Conservation (phyloP, 2,113 vertebrate genomes). For the Forbesichthys papilliferus region DNA sequence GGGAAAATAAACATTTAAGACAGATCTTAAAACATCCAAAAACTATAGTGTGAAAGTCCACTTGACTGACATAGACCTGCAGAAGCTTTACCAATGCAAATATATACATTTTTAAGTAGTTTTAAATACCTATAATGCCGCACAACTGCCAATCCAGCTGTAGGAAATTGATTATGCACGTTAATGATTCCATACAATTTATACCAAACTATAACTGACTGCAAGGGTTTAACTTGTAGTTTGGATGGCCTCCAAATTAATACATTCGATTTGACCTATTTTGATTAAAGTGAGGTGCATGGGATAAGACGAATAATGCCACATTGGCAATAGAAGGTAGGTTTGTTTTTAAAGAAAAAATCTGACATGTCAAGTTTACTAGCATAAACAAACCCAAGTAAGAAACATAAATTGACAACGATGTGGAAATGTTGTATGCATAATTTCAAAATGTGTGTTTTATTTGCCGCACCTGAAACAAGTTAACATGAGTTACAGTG, state of each 20-base stretch:
- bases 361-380: too few species aligned
- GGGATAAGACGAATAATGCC: not conserved
- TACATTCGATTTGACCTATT: not conserved
- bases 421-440: too few species aligned
- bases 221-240: not conserved
- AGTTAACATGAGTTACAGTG: not conserved
- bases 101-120: conserved; percentile 24
- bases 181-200: not conserved
- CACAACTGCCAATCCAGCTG: conserved; percentile 20
- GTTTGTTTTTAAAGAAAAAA: too few species aligned
- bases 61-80: conserved; percentile 25
- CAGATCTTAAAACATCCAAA: conserved; percentile 30
- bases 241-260: not conserved
- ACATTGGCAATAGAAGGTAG: not conserved
- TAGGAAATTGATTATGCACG: not conserved
- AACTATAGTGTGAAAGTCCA: conserved; percentile 15
- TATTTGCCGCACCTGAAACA: too few species aligned
- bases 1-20: conserved; percentile 22
- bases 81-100: conserved; percentile 29
- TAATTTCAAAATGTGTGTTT: too few species aligned
- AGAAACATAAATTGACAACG: too few species aligned
- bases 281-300: not conserved
- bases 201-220: too few species aligned
- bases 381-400: too few species aligned
- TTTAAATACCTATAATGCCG: conserved; percentile 4